Percentiles rank a stretch among this genome's conserved stretches.
Evolutionary conservation across 2,888 invertebrate genomes (phyloP).

Genomic region (Lomographa bimaculata): DNA sequence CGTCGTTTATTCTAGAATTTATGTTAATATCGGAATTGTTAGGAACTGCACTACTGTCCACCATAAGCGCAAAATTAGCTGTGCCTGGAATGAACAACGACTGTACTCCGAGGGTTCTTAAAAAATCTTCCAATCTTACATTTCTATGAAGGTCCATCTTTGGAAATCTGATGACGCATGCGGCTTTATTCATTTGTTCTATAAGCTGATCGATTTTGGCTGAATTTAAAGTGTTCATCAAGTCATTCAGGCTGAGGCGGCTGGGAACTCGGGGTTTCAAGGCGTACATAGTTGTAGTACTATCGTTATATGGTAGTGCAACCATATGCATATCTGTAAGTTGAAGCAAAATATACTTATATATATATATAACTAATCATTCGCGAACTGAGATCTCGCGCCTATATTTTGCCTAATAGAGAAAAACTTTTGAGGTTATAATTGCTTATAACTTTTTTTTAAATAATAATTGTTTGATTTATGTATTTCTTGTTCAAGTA

Average conservation of each 20-base stretch:
- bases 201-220: constrained; percentile 77
- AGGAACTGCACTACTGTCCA: constrained; percentile 45
- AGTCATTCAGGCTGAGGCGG: constrained; percentile 61
- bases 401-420: too few relatives aligned
- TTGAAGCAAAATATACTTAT: too few relatives aligned
- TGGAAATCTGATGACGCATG: constrained; percentile 85
- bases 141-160: constrained; percentile 88
- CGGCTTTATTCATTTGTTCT: constrained; percentile 62
- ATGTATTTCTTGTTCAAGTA: too few relatives aligned
- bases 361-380: too few relatives aligned
- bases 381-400: too few relatives aligned
- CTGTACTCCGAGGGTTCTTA: constrained; percentile 83
- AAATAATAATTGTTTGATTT: too few relatives aligned
- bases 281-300: constrained; percentile 85
- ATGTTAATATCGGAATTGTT: constrained; percentile 53
- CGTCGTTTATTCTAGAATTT: constrained; percentile 43
- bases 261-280: constrained; percentile 81
- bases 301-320: constrained; percentile 88
- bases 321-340: constrained; percentile 84
- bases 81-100: constrained; percentile 84
- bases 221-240: constrained; percentile 76
- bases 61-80: constrained; percentile 88
- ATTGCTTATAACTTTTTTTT: too few relatives aligned
- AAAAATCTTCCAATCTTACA: constrained; percentile 76
- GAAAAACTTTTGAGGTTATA: too few relatives aligned